Base-by-base conservation (phyloP, 2,113 vertebrate genomes). In the Chionomys nivalis region DNA sequence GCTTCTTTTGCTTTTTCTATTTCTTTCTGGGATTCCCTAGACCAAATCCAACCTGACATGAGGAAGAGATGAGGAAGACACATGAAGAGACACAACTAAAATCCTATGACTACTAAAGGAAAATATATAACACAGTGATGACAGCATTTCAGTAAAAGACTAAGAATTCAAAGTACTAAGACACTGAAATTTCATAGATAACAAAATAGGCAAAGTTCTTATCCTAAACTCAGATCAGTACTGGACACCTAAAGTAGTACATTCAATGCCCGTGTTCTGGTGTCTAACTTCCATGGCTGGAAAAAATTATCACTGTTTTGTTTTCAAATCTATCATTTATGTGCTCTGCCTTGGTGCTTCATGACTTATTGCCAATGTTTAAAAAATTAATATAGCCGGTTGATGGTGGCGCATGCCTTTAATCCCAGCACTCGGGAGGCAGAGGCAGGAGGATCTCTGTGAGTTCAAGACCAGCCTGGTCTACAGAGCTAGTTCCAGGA, bases 31-130 rank as follows among this genome's bases (percentile, higher is more conserved):
- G 99, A 99, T 94, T 99, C 99, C 93, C 99, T 99, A 89, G 99
- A 99, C 99, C 99, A 99, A 97, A 99, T 99, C 99, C 99, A 99
- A 92, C 99, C 99, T 99, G 97, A 73, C 49, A 91, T 0, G 86
- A 24, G 97, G 97, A 94, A 4, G 12, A 97, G 70, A 97, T 26
- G 83, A 95, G 47, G 88, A 93, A 92, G 89, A 92, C 21, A 95
- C 31, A 87, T 61, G 63, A 19, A 90, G 61, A 87, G 16, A 55
- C 55, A 77, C 36, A 92, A 73, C 33, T 78, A 7, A 93, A 17
- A 39, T 36, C 93, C 47, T 65, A 33, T 55, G 13, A 39, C 31
- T 58, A 79, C 0, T 87, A 75, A 70, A 42, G 86, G 11, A 79
- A 89, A 93, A 70, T 66, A 49, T 13, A 24, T 12, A 93, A 81